phyloP scores from a whole-genome alignment of 2,113 vertebrate genomes.

The Tonatia bakeri region DNA sequence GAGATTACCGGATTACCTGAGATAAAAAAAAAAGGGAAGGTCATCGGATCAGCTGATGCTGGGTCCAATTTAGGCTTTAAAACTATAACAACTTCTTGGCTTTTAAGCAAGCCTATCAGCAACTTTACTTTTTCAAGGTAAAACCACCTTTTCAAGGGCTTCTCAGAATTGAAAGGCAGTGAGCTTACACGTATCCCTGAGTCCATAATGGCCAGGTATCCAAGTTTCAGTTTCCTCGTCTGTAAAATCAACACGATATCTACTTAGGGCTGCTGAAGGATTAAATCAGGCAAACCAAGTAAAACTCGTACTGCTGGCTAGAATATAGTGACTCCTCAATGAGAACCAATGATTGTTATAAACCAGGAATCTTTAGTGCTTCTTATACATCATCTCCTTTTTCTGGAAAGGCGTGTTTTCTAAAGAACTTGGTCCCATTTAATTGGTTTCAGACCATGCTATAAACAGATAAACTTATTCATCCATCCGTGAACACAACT shows the following conservation, averaged over 20 bases:
- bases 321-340: not conserved
- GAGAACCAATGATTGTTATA: not conserved
- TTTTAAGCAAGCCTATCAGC: slow-evolving; percentile 57
- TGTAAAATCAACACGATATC: not conserved
- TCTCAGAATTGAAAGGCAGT: slow-evolving; percentile 39
- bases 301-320: not conserved
- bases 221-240: slow-evolving; percentile 3
- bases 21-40: slow-evolving; percentile 55
- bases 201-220: not conserved
- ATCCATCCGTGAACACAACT: not conserved
- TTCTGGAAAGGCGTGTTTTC: not conserved
- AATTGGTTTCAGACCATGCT: slow-evolving; percentile 3
- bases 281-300: not conserved
- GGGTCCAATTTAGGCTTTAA: slow-evolving; percentile 72
- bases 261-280: not conserved
- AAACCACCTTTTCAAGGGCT: slow-evolving; percentile 66
- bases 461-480: not conserved
- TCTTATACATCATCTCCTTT: not conserved
- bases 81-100: slow-evolving; percentile 58
- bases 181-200: not conserved
- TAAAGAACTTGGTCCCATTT: not conserved
- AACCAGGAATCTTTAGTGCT: not conserved
- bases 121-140: slow-evolving; percentile 66
- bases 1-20: slow-evolving; percentile 71
- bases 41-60: slow-evolving; percentile 58